phyloP scores from a whole-genome alignment of 1,140 invertebrate genomes.

The Drosophila malerkotliana region DNA sequence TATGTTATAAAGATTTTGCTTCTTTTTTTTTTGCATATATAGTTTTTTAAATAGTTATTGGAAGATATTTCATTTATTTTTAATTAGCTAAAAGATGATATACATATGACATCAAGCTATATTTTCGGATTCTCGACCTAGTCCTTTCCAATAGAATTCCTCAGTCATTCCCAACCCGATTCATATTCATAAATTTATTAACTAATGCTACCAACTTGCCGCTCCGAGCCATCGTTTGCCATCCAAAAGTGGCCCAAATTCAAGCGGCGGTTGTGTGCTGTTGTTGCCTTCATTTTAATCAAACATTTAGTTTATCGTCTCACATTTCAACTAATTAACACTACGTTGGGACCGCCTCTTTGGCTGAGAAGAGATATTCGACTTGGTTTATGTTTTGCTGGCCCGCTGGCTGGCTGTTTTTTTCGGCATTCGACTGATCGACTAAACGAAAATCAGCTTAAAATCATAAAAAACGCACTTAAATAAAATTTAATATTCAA shows the following conservation, averaged over 20 bases:
- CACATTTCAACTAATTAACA: conserved; percentile 82
- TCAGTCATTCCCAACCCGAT: conserved; percentile 16
- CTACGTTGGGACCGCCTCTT: conserved; percentile 68
- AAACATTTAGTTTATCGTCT: conserved; percentile 82
- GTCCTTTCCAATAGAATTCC: conserved; percentile 20
- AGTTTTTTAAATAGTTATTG: conserved; percentile 1
- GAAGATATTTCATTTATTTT: conserved; percentile 13
- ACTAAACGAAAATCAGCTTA: conserved; percentile 81
- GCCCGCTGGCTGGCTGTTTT: not conserved
- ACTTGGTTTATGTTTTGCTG: conserved; percentile 9
- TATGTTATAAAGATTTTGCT: conserved; percentile 17
- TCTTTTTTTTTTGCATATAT: conserved; percentile 14
- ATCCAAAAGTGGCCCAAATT: conserved; percentile 47
- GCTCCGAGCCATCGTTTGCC: not conserved
- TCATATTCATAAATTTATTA: conserved; percentile 59
- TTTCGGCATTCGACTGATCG: conserved; percentile 51
- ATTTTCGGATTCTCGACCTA: not conserved
- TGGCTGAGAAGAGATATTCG: conserved; percentile 26
- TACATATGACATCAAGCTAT: conserved; percentile 8
- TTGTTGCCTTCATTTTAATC: conserved; percentile 68
- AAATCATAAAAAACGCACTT: conserved; percentile 81
- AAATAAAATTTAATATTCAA: conserved; percentile 83
- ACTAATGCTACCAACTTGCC: conserved; percentile 47
- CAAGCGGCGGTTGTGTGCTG: conserved; percentile 37
- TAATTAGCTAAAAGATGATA: not conserved